Percentiles rank a stretch among this genome's conserved stretches.
Evolutionary conservation across 2,888 invertebrate genomes (phyloP).

Genomic region (Carterocephalus palaemon): DNA sequence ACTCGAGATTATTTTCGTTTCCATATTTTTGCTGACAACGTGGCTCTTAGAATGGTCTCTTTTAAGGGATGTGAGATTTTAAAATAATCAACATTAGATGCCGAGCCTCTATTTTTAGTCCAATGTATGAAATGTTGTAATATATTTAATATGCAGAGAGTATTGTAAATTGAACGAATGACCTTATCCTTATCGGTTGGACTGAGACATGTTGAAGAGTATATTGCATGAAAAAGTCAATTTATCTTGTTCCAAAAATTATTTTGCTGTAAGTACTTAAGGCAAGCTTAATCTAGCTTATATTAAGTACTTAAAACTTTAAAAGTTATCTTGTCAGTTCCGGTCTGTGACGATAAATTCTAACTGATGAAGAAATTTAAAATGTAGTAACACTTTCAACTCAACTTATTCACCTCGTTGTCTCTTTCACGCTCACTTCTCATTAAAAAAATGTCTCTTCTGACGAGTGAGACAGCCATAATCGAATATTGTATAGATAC

Average conservation of each 20-base stretch:
- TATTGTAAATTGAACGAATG: conserved; percentile 12
- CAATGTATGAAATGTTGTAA: conserved; percentile 11
- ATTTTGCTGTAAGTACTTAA: conserved; percentile 5
- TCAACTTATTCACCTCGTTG: conserved; percentile 31
- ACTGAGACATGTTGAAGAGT: conserved; percentile 7
- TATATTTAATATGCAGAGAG: conserved; percentile 9
- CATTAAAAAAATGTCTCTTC: conserved; percentile 20
- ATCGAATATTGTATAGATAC: conserved; percentile 31
- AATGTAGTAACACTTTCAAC: too few species aligned
- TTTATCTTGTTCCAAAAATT: conserved; percentile 14
- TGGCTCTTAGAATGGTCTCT: conserved; percentile 43
- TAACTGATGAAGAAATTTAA: conserved; percentile 17
- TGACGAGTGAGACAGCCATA: conserved; percentile 34
- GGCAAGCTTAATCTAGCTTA: conserved; percentile 12
- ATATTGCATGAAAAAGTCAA: conserved; percentile 8
- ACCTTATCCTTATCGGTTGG: neutral
- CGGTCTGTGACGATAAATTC: conserved; percentile 13
- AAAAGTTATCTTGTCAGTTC: conserved; percentile 9
- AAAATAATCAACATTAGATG: conserved; percentile 51
- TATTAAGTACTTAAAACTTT: too few species aligned
- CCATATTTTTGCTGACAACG: conserved; percentile 29
- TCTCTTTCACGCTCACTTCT: conserved; percentile 38
- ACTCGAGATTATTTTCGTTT: conserved; percentile 8
- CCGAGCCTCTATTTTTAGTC: conserved; percentile 48
- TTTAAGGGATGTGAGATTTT: conserved; percentile 55